Base-by-base conservation (phyloP, 2,113 vertebrate genomes). In the Erythrocercus mccallii region DNA sequence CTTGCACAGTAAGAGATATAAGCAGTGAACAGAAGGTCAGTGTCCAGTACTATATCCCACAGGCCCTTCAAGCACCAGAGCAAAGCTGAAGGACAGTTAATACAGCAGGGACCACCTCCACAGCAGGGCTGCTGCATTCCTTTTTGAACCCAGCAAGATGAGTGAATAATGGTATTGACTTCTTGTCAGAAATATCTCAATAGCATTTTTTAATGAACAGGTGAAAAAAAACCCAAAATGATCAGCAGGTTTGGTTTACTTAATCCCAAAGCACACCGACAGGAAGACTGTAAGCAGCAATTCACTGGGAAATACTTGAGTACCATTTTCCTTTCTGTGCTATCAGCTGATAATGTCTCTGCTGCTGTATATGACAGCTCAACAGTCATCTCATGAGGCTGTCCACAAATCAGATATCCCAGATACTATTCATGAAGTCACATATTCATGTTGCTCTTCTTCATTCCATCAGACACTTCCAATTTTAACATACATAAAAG, bases 151-250 rank as follows among this genome's bases (percentile, higher is more conserved):
- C 20, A 4, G 3, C 6, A 50, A 45, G n/a, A 54, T 33, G 44
- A 61, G 25, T 20, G 42, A 90, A 42, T 40, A 77, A 70, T 17
- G 25, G 62, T 4, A 25, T 15, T 35, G 30, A 61, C 8, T 35
- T 68, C 53, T 64, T 53, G 30, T 50, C 47, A 69, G 33, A 53
- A 92, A 62, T 10, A 60, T 28, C 56, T 12, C 31, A 27, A 37
- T 4, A 65, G 22, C 38, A 66, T 19, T 64, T 82, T 68, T 66
- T 70, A 77, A 80, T 56, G 42, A 82, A 28, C 6, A 56, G 10
- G n/a, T 56, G 6, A 38, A 62, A 60, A 78, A 60, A 66, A 0
- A 0, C 17, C 3, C 19, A 6, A 85, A 58, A 31, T 6, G 6
- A 77, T 23, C 27, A 56, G 38, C 30, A 81, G 42, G 47, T 71